Evolutionary conservation across 2,888 invertebrate species (phyloP).

Genomic region (Tinea semifulvella): DNA sequence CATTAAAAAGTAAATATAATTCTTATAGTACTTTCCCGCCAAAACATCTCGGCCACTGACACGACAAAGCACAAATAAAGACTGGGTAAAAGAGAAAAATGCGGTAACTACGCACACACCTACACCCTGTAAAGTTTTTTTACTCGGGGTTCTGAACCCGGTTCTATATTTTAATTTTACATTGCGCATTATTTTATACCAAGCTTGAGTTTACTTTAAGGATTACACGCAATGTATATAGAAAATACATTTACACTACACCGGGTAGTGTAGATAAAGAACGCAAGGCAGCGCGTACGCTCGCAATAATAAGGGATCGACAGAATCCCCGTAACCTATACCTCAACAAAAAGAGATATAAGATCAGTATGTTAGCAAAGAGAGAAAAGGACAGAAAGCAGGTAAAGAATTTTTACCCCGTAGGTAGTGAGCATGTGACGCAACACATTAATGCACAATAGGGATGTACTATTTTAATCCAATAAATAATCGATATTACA

Average conservation of each 20-base stretch:
- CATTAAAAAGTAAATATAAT: slow-evolving; percentile 22
- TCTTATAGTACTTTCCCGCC: slow-evolving; percentile 36
- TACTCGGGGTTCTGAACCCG: no score
- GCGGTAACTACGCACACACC: slow-evolving; percentile 10
- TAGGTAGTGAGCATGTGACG: slow-evolving; percentile 44
- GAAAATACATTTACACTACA: no score
- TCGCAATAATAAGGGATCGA: slow-evolving; percentile 45
- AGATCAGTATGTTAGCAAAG: slow-evolving; percentile 22
- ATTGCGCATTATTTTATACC: no score
- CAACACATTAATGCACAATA: slow-evolving; percentile 26
- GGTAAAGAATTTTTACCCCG: slow-evolving; percentile 33
- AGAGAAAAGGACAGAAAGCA: slow-evolving; percentile 40
- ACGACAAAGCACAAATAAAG: slow-evolving; percentile 32
- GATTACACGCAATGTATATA: no score
- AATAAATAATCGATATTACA: slow-evolving; percentile 5
- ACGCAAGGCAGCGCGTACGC: slow-evolving; percentile 37
- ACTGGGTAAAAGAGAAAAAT: background rate
- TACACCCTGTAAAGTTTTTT: no score
- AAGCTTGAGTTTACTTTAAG: no score
- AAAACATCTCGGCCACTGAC: slow-evolving; percentile 33
- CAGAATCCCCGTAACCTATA: slow-evolving; percentile 40
- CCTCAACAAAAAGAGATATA: slow-evolving; percentile 33
- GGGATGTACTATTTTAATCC: slow-evolving; percentile 23
- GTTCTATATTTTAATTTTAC: no score
- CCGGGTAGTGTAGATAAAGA: no score